A percentile compares a stretch with the other conserved stretches of the same genome.
phyloP scores from a whole-genome alignment of 1,140 invertebrate species.

The Pteromalus puparum region DNA sequence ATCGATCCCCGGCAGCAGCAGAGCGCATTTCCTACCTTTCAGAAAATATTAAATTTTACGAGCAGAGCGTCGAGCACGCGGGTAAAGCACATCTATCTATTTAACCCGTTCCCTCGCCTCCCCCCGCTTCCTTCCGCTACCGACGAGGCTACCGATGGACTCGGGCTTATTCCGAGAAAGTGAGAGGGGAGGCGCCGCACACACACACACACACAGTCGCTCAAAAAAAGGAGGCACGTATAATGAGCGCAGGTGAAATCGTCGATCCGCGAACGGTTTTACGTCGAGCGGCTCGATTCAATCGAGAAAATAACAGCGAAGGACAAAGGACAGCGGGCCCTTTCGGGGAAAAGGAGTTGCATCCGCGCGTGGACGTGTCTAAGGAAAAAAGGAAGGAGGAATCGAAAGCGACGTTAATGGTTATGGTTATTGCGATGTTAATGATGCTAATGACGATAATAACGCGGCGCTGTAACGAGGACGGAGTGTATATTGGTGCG shows the following conservation, averaged over 20 bases:
- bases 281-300: conserved; percentile 18
- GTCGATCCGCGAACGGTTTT: conserved; percentile 48
- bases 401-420: conserved; percentile 35
- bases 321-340: not conserved
- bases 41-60: conserved; percentile 45
- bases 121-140: not conserved
- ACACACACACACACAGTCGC: not conserved
- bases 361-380: not conserved
- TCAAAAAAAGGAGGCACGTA: conserved; percentile 8
- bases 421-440: conserved; percentile 28
- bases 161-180: not conserved
- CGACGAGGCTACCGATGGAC: conserved; percentile 22
- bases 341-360: not conserved
- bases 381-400: not conserved
- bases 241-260: conserved; percentile 54
- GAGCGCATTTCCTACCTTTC: conserved; percentile 26
- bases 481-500: not conserved
- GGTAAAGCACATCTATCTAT: conserved; percentile 15
- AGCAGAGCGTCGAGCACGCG: not conserved
- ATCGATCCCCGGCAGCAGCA: not conserved
- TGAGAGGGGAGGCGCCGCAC: not conserved
- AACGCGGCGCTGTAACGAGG: not conserved
- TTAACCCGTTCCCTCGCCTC: not conserved
- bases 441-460: conserved; percentile 32
- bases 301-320: not conserved